Evolutionary conservation across 1,140 invertebrate species (phyloP).

Genomic region (Drosophila tristis): DNA sequence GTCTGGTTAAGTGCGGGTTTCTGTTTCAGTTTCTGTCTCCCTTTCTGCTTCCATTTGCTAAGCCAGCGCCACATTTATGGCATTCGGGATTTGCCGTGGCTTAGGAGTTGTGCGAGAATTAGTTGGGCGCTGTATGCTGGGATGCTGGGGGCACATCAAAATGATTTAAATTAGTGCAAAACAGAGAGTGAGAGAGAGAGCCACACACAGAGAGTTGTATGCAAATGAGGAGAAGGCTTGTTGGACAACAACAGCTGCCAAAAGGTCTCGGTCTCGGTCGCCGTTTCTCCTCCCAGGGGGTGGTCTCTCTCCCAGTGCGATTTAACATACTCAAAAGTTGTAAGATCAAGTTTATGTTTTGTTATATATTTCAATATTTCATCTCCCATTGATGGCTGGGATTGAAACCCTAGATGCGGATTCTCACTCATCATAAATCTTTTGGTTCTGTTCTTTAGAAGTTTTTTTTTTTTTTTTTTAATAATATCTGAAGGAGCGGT

Average conservation of each 20-base stretch:
- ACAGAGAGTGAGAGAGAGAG: not conserved
- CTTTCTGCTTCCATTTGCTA: constrained; percentile 3
- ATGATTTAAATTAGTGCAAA: constrained; percentile 71
- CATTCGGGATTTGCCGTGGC: constrained; percentile 67
- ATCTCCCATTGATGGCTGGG: too few species aligned
- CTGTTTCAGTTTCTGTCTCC: too few species aligned
- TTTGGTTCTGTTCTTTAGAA: too few species aligned
- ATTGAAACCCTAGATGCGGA: too few species aligned
- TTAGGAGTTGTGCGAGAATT: constrained; percentile 62
- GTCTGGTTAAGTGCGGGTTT: too few species aligned
- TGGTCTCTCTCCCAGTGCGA: not conserved
- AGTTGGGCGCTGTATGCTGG: constrained; percentile 35
- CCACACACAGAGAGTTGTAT: constrained; percentile 10
- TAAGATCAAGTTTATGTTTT: too few species aligned
- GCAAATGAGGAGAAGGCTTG: constrained; percentile 17
- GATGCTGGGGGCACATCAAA: constrained; percentile 56
- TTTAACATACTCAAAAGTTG: too few species aligned
- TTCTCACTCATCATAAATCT: too few species aligned
- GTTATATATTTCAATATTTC: too few species aligned
- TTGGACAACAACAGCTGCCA: constrained; percentile 32
- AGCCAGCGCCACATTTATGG: constrained; percentile 69
- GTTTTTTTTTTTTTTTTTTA: too few species aligned
- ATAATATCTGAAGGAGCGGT: too few species aligned
- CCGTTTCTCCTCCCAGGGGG: constrained; percentile 1
- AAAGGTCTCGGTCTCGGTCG: not conserved